Evolutionary conservation across 1,140 invertebrate genomes (phyloP).

Genomic region (Temnothorax nylanderi): DNA sequence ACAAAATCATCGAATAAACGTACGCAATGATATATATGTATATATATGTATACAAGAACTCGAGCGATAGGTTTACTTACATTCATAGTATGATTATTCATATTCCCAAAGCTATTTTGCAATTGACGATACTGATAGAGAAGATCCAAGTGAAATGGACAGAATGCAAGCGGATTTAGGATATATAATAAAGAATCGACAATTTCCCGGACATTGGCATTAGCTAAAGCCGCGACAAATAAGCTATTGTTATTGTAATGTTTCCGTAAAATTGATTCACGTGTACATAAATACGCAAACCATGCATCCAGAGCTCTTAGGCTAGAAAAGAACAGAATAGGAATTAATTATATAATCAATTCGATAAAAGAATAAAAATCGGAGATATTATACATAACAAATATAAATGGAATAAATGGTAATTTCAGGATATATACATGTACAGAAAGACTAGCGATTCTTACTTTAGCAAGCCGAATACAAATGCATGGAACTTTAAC

Average conservation of each 20-base stretch:
- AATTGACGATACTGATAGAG: constrained; percentile 92
- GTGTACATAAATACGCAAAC: constrained; percentile 93
- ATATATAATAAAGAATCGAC: constrained; percentile 91
- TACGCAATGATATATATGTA: not conserved
- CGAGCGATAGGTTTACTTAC: constrained; percentile 78
- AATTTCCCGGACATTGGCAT: constrained; percentile 87
- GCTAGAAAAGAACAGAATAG: constrained; percentile 85
- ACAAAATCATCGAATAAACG: constrained; percentile 2
- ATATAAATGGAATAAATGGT: not conserved
- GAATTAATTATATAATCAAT: constrained; percentile 18
- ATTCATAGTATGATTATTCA: constrained; percentile 86
- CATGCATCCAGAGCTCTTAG: constrained; percentile 93
- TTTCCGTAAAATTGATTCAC: constrained; percentile 93
- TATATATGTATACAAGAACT: not conserved
- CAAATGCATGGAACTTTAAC: constrained; percentile 96
- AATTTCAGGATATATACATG: not conserved
- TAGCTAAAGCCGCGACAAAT: constrained; percentile 89
- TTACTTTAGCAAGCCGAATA: constrained; percentile 95
- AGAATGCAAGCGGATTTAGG: constrained; percentile 91
- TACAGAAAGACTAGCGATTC: not conserved
- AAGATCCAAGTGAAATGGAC: constrained; percentile 93
- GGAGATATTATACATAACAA: not conserved
- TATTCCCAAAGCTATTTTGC: constrained; percentile 91
- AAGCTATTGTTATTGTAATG: constrained; percentile 92
- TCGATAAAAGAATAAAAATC: not conserved